phyloP scores from a whole-genome alignment of 1,140 invertebrate genomes.

The Calliopsis andreniformis region DNA sequence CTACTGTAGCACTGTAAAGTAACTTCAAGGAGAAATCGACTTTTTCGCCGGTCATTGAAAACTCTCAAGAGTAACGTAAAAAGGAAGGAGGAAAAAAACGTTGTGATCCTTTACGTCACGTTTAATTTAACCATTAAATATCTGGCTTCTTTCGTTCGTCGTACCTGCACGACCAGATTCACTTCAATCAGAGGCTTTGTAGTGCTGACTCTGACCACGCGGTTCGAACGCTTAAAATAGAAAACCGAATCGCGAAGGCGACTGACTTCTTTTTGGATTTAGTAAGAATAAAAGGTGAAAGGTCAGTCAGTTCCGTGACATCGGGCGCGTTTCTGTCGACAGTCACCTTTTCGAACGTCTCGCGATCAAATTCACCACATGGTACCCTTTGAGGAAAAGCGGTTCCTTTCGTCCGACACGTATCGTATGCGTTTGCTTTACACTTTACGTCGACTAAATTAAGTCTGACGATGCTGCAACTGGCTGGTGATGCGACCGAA shows the following conservation, averaged over 20 bases:
- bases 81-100: not conserved
- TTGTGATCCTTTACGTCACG: not conserved
- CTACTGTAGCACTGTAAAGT: too few species aligned
- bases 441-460: constrained; percentile 15
- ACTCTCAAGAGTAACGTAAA: not conserved
- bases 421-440: not conserved
- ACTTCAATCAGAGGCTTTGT: too few species aligned
- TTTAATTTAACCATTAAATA: not conserved
- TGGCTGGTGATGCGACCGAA: constrained; percentile 54
- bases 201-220: too few species aligned
- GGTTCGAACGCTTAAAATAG: not conserved
- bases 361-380: not conserved
- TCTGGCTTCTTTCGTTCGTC: not conserved
- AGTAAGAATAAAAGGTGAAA: not conserved
- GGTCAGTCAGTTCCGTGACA: not conserved
- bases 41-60: constrained; percentile 1
- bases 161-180: not conserved
- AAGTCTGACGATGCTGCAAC: constrained; percentile 14
- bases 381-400: not conserved
- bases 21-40: not conserved
- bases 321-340: not conserved
- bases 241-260: not conserved
- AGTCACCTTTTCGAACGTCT: not conserved
- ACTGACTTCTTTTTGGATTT: not conserved
- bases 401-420: not conserved